phyloP scores from a whole-genome alignment of 2,113 vertebrate species.

The Sebastes schlegelii region DNA sequence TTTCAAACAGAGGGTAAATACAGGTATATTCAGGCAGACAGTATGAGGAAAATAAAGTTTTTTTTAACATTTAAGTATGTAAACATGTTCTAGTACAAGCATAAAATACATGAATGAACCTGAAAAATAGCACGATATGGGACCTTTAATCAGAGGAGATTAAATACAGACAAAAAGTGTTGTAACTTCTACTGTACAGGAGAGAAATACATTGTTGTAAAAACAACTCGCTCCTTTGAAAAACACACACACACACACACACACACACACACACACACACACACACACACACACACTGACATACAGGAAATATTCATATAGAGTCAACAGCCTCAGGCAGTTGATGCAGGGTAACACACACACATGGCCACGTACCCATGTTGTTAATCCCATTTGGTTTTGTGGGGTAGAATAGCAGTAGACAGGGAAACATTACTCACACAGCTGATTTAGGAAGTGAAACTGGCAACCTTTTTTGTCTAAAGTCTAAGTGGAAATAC shows the following conservation, averaged over 20 bases:
- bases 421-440: background rate
- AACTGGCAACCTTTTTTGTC: background rate
- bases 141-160: background rate
- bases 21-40: too few species aligned
- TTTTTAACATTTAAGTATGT: too few species aligned
- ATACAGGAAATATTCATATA: background rate
- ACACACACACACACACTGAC: background rate
- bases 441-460: slow-evolving; percentile 15
- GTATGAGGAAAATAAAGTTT: too few species aligned
- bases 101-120: too few species aligned
- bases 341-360: slow-evolving; percentile 12
- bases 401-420: background rate
- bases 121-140: too few species aligned
- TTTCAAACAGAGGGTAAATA: too few species aligned
- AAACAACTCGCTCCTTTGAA: background rate
- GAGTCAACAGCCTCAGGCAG: slow-evolving; percentile 2
- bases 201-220: background rate
- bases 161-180: background rate
- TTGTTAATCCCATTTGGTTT: slow-evolving; percentile 1
- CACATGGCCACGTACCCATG: background rate
- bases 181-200: background rate
- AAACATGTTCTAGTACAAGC: too few species aligned
- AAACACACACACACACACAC: too few species aligned
- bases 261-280: too few species aligned
- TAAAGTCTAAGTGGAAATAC: background rate